Percentiles rank a stretch among this genome's conserved stretches.
Conservation (phyloP, 1,140 invertebrate species). For the Popillia japonica region DNA sequence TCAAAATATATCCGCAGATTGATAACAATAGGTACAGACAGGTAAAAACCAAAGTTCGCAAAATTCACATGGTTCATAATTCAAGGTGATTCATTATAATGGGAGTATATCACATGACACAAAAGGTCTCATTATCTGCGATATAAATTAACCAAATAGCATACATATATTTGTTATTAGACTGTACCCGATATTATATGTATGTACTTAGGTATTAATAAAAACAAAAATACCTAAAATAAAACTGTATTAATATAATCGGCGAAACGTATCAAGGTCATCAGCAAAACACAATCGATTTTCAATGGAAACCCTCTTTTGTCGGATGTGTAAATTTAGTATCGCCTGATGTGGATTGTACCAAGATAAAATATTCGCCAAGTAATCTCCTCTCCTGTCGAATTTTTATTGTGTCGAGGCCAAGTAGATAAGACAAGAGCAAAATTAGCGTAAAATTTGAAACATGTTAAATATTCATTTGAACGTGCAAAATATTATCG, state of each 20-base stretch:
- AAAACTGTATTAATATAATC: neutral
- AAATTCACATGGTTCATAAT: no score
- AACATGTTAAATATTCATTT: no score
- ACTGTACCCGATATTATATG: no score
- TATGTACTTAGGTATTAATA: neutral
- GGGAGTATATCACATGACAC: no score
- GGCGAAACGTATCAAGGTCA: neutral
- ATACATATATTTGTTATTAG: no score
- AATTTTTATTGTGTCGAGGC: neutral
- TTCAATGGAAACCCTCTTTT: neutral
- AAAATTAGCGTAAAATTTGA: neutral
- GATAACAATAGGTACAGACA: no score
- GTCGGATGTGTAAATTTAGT: neutral
- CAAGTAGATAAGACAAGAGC: neutral
- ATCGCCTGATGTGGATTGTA: conserved; percentile 11
- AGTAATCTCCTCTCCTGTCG: neutral
- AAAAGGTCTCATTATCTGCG: no score
- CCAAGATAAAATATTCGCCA: neutral
- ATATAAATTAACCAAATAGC: no score
- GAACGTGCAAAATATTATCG: no score
- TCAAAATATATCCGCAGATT: no score
- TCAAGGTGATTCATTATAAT: no score
- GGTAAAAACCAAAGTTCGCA: no score
- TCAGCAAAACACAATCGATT: neutral
- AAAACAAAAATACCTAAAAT: neutral